These are phyloP conservation scores for Pecten maximus DNA, from an alignment of 2,888 invertebrate species.

Conservation along the genomic window DNA sequence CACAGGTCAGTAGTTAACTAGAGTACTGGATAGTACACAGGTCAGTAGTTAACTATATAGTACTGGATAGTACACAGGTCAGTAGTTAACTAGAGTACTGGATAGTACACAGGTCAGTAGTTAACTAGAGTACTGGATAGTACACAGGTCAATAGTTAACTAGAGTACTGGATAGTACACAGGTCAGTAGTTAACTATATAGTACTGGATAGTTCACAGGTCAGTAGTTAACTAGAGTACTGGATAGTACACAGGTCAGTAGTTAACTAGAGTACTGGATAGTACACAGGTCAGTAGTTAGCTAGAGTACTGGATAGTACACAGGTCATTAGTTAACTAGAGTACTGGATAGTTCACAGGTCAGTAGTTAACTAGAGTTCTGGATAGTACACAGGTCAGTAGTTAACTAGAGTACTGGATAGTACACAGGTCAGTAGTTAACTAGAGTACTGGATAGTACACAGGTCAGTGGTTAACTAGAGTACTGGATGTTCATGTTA, in stretches of 20 bases:
- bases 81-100: constrained; percentile 80
- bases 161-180: no score
- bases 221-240: constrained; percentile 82
- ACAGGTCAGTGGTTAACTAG: constrained; percentile 82
- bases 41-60: constrained; percentile 83
- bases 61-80: constrained; percentile 83
- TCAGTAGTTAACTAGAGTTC: constrained; percentile 82
- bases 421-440: constrained; percentile 83
- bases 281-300: constrained; percentile 83
- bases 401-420: no score
- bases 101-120: constrained; percentile 83
- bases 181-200: constrained; percentile 83
- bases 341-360: constrained; percentile 82
- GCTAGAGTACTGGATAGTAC: no score
- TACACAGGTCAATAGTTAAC: constrained; percentile 82
- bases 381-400: constrained; percentile 84
- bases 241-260: constrained; percentile 84
- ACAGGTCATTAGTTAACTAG: constrained; percentile 82
- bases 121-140: no score
- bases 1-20: constrained; percentile 82
- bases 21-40: constrained; percentile 80
- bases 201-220: constrained; percentile 82
- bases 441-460: no score
- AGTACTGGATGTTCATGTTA: not conserved
- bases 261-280: no score